Evolutionary conservation across 2,888 invertebrate species (phyloP), one percentile per base, ranked within the genome.

Genomic region (Diarsia rubi): DNA sequence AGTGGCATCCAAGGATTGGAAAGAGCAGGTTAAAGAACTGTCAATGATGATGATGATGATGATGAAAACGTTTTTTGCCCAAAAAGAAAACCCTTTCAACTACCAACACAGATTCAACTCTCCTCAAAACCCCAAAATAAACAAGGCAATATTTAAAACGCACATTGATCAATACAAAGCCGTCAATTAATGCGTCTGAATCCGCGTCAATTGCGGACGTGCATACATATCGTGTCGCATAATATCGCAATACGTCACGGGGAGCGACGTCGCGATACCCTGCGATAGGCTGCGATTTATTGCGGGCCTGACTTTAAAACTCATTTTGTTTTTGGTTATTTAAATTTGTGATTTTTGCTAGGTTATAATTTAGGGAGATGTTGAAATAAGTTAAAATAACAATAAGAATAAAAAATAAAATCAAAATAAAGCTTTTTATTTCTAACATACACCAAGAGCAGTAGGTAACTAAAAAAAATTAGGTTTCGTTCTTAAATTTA

Each of bases 241-340:
- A 91, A 91, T 89, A 90, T 89, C 83, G 79, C 86, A 75, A 88
- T 91, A 87, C 82, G 88, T 90, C 90, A 92, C 81, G 71, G 76
- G 76, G 78, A 78, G 83, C 57, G 80, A 84, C 81, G 84, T 78
- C 74, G 79, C 88, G 89, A 86, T 90, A 92, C 89, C 90, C 77
- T 78, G 70, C 86, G 88, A 88, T 86, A 87, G 84, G 76, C 74
- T 68, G 83, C 87, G 86, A 92, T 93, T 92, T 92, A 93, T 92
- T 85, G 86, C 81, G 63, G 47, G 11, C 44, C 44, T 65, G 69
- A 83, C 64, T 84, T 82, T 81, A 64, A 68, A 72, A 70, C 49
- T 19, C 73, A 69, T 24, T 71, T 73, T 71, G 69, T 78, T 80
- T 78, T 79, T 73, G 79, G 79, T 80, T 68, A 63, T 24, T 69